Conservation (phyloP, 1,140 invertebrate genomes). For the Microplitis demolitor region DNA sequence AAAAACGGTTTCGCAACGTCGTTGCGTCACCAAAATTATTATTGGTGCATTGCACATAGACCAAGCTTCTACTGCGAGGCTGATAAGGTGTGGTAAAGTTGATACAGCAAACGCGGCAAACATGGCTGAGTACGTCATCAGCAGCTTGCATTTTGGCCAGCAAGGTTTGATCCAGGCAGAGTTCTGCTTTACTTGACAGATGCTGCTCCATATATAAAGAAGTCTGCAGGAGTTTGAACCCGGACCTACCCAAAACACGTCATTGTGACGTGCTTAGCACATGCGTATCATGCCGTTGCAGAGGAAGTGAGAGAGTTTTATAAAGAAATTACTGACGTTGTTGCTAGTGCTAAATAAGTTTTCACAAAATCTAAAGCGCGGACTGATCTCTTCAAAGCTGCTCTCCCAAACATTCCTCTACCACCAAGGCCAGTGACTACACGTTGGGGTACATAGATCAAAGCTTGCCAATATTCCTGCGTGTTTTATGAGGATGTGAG, state of each 20-base stretch:
- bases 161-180: no score
- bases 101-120: no score
- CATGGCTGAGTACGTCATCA: no score
- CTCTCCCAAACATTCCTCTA: neutral
- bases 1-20: no score
- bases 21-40: no score
- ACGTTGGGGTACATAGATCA: neutral
- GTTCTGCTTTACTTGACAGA: neutral
- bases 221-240: neutral
- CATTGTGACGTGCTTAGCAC: neutral
- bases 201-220: neutral
- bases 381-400: neutral
- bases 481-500: neutral
- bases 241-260: neutral
- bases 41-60: no score
- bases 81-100: no score
- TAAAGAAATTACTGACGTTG: neutral
- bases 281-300: neutral
- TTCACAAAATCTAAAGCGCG: neutral
- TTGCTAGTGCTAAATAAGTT: neutral
- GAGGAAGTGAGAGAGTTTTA: neutral
- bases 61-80: no score
- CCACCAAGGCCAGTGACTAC: no score
- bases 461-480: neutral
- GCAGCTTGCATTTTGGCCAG: no score